Evolutionary conservation across 2,888 invertebrate species (phyloP), one percentile per base, ranked within the genome.

Genomic region (Tupiocoris notatus): DNA sequence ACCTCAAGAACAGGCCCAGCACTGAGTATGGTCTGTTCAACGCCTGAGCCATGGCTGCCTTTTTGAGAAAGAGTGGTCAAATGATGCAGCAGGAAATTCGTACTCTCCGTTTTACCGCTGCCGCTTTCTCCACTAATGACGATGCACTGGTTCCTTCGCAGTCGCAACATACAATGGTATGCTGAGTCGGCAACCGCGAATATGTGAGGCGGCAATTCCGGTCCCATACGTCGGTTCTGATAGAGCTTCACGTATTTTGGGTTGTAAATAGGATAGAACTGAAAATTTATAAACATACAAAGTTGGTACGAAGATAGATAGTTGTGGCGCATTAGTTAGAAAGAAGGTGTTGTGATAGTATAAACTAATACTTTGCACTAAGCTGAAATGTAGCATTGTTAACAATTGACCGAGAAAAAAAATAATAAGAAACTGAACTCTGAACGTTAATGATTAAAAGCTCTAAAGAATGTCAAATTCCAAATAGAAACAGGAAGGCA

Each of bases 81-180:
- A 85, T 97, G 97, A 84, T 97, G 96, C 73, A 98, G 87, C 79
- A 97, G 88, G 84, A 97, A 94, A 87, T 96, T 96, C 24, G 97
- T 97, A 83, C 95, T 95, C 84, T 97, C 97, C 1, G 97, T 97
- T 86, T 97, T 97, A 2, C 96, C 96, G n/a, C 94, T 94, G 78
- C 96, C 96, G 84, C 94, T 94, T 85, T 96, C 95, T 24, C 95
- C 95, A 83, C 94, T 95, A 81, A 98, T 97, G 81, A 97, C 96
- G 82, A 97, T 95, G 84, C 96, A 97, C 86, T 93, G 92, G 84
- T 96, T 96, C 80, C 91, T 90, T 83, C 92, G 89, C 82, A 94
- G 93, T 81, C 94, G 91, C 79, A 97, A 87, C 97, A 97, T 97
- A 84, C 93, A 92, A 84, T 95, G 94, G 84, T 95, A 96, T 22